Percentiles rank a stretch among this genome's conserved stretches.
Evolutionary conservation across 2,888 invertebrate species (phyloP).

Genomic region (Pheosia gnoma): DNA sequence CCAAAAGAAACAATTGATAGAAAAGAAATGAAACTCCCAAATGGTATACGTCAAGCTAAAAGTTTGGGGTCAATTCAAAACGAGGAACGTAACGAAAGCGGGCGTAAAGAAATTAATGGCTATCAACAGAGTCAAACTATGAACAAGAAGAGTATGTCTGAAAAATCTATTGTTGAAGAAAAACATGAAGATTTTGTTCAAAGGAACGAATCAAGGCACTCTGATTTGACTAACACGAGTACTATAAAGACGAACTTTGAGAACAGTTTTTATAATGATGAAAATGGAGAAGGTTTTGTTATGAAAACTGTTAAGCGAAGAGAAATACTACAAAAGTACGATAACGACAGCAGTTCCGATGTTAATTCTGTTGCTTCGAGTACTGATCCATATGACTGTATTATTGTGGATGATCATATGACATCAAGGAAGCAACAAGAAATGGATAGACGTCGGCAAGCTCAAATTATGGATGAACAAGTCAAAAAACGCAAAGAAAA

Average conservation of each 20-base stretch:
- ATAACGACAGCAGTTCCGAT: constrained; percentile 86
- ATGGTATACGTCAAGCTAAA: constrained; percentile 77
- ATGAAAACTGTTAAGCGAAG: constrained; percentile 90
- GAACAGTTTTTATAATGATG: constrained; percentile 87
- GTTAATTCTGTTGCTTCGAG: constrained; percentile 87
- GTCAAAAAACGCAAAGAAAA: constrained; percentile 75
- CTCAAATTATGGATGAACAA: constrained; percentile 66
- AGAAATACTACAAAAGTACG: constrained; percentile 89
- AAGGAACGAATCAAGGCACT: constrained; percentile 77
- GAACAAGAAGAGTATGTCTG: constrained; percentile 75
- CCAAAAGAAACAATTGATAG: constrained; percentile 78
- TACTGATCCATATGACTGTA: constrained; percentile 91
- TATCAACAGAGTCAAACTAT: constrained; percentile 63
- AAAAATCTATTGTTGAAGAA: constrained; percentile 74
- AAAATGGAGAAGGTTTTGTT: constrained; percentile 86
- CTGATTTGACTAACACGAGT: constrained; percentile 77
- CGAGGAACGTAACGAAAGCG: constrained; percentile 66
- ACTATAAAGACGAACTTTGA: constrained; percentile 84
- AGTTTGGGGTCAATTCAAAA: constrained; percentile 78
- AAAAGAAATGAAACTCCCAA: constrained; percentile 70
- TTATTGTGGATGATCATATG: constrained; percentile 92
- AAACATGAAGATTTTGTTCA: constrained; percentile 70
- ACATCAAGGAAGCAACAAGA: constrained; percentile 81
- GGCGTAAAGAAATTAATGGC: constrained; percentile 54
- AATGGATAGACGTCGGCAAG: constrained; percentile 74